A percentile compares a stretch with the other conserved stretches of the same genome.
These are phyloP conservation scores for Rhinoderma darwinii DNA, from an alignment of 2,113 vertebrate species.

Conservation along the genomic window DNA sequence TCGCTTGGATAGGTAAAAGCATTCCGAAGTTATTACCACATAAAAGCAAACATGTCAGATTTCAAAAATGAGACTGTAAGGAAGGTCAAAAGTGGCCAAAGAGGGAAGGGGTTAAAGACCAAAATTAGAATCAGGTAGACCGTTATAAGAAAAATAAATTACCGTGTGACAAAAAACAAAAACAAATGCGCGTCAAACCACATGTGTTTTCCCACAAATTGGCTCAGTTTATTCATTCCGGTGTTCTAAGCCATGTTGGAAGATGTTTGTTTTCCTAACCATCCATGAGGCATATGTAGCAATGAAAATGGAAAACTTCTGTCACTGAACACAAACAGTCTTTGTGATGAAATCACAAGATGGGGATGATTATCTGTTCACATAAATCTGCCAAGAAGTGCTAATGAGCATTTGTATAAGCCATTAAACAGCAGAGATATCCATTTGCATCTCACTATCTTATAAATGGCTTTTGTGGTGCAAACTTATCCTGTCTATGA, in stretches of 20 bases:
- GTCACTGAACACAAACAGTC: conserved; percentile 66
- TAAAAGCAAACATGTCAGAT: too few species aligned
- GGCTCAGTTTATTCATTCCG: neutral
- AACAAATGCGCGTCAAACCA: too few species aligned
- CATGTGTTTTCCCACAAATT: too few species aligned
- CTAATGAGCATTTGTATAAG: conserved; percentile 67
- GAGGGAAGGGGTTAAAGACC: too few species aligned
- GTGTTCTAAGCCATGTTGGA: neutral
- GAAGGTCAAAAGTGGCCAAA: too few species aligned
- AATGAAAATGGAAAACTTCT: conserved; percentile 25
- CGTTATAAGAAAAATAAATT: too few species aligned
- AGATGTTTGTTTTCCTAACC: neutral
- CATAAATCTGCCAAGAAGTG: conserved; percentile 66
- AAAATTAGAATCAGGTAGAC: too few species aligned
- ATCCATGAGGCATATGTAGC: neutral
- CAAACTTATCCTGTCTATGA: neutral
- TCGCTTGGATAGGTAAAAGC: too few species aligned
- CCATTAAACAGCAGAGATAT: conserved; percentile 59
- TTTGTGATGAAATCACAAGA: conserved; percentile 68
- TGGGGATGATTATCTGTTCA: conserved; percentile 67
- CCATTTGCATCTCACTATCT: neutral
- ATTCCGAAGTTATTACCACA: too few species aligned
- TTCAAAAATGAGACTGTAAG: too few species aligned
- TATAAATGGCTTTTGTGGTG: neutral
- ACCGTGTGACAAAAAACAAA: too few species aligned